phyloP scores from a whole-genome alignment of 2,797 vertebrate genomes.

The Enteromius unitaeniatus region DNA sequence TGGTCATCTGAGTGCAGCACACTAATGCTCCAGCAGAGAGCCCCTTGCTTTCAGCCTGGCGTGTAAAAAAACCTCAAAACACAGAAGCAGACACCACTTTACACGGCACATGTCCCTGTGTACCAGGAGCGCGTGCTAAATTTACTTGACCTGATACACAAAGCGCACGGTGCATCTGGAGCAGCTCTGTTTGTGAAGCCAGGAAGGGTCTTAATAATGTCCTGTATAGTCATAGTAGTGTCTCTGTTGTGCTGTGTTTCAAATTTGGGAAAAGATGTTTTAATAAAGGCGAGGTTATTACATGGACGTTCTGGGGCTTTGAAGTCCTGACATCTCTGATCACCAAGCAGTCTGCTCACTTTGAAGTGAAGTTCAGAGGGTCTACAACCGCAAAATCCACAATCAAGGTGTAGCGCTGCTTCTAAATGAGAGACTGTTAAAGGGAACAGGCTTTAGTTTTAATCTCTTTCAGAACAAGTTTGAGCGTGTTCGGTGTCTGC shows the following conservation, averaged over 20 bases:
- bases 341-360: conserved; percentile 16
- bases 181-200: conserved; percentile 16
- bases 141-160: conserved; percentile 34
- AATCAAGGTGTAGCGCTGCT: background rate
- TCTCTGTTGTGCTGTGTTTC: conserved; percentile 7
- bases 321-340: conserved; percentile 43
- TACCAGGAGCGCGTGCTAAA: conserved; percentile 21
- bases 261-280: conserved; percentile 35
- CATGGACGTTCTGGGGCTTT: conserved; percentile 37
- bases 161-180: conserved; percentile 23
- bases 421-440: conserved; percentile 43
- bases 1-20: conserved; percentile 28
- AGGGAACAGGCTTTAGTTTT: conserved; percentile 27
- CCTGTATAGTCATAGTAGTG: background rate
- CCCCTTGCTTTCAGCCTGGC: conserved; percentile 26
- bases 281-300: conserved; percentile 34
- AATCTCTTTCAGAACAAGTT: conserved; percentile 37
- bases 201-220: background rate
- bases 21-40: conserved; percentile 40
- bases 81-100: conserved; percentile 28
- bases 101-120: background rate
- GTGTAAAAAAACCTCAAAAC: conserved; percentile 14
- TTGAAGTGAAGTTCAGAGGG: conserved; percentile 50
- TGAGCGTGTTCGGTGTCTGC: conserved; percentile 7
- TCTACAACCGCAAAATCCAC: conserved; percentile 12